Evolutionary conservation across 2,797 vertebrate species (phyloP).

Genomic region (Anableps anableps): DNA sequence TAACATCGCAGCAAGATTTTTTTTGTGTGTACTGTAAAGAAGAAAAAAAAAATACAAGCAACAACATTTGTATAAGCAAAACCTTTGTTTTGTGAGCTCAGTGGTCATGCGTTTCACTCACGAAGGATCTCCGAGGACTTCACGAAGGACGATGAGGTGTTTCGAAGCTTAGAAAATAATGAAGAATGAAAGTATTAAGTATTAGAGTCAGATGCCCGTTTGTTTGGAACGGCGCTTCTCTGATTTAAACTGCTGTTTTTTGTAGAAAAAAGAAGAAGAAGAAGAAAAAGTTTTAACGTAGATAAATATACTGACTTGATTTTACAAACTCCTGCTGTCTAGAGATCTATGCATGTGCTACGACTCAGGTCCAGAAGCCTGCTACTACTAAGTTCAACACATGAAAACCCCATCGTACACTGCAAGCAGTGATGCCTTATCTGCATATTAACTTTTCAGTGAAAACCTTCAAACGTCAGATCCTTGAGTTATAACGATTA

Average conservation of each 20-base stretch:
- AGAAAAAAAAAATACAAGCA: constrained; percentile 61
- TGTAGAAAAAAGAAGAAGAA: not conserved
- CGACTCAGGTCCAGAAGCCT: constrained; percentile 93
- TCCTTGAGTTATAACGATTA: constrained; percentile 76
- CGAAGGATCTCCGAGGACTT: constrained; percentile 70
- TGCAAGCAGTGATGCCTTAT: constrained; percentile 99
- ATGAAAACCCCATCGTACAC: constrained; percentile 89
- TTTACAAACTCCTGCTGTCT: constrained; percentile 87
- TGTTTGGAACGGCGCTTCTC: constrained; percentile 56
- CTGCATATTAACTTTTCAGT: constrained; percentile 88
- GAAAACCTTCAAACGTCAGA: constrained; percentile 72
- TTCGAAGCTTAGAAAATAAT: constrained; percentile 43
- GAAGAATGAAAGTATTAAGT: constrained; percentile 68
- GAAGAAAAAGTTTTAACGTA: constrained; percentile 82
- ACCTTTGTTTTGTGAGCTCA: constrained; percentile 76
- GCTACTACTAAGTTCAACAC: constrained; percentile 88
- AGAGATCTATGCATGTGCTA: constrained; percentile 91
- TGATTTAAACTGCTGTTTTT: constrained; percentile 71
- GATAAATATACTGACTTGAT: constrained; percentile 84
- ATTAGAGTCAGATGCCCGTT: constrained; percentile 69
- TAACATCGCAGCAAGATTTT: constrained; percentile 68
- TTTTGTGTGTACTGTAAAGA: constrained; percentile 68
- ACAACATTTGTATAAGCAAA: constrained; percentile 74
- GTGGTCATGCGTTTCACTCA: constrained; percentile 73
- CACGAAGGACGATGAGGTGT: constrained; percentile 67